Base-by-base conservation (phyloP, 2,888 invertebrate species). In the Eristalis tenax region DNA sequence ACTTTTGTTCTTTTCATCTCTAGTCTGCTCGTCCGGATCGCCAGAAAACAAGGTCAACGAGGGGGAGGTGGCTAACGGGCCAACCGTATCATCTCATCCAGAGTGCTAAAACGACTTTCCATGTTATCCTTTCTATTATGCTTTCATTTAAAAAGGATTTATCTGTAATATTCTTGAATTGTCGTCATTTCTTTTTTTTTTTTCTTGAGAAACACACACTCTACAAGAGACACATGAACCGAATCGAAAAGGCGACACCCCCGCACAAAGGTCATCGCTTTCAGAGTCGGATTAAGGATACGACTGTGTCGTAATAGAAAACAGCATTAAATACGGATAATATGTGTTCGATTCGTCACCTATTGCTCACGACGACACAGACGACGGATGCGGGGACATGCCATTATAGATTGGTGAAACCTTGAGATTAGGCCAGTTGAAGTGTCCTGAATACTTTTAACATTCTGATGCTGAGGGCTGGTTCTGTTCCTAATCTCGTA, bases 41-140 rank as follows among this genome's bases (percentile, higher is more conserved):
- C n/a, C 43, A 11, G n/a, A 35, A 59, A 56, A 70, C 57, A 61
- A 63, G 63, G 26, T 57, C 64, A 56, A 35, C 68, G 11, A 40
- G 59, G 56, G 61, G 56, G 68, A 26, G 32, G 50, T 23, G 22
- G 38, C 65, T 63, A 59, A 61, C n/a, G n/a, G 28, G 38, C 76
- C 56, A 59, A 61, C 18, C 50, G 50, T 50, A 50, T 50, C 50
- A 50, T 50, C 50, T n/a, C 50, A 8, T n/a, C 50, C 50, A 18
- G 79, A 83, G 87, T 87, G 87, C 87, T 83, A 83, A 87, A 83
- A 87, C 79, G 87, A 80, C 87, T 83, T 87, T 87, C 38, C 87
- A 68, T 87, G 83, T 87, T 80, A 87, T 87, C 87, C 87, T 87
- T 87, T 83, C 79, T 80, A 79, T 87, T 87, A 87, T 87, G 80